Evolutionary conservation across 2,113 vertebrate genomes (phyloP), one percentile per base, ranked within the genome.

Genomic region (Sminthopsis crassicaudata): DNA sequence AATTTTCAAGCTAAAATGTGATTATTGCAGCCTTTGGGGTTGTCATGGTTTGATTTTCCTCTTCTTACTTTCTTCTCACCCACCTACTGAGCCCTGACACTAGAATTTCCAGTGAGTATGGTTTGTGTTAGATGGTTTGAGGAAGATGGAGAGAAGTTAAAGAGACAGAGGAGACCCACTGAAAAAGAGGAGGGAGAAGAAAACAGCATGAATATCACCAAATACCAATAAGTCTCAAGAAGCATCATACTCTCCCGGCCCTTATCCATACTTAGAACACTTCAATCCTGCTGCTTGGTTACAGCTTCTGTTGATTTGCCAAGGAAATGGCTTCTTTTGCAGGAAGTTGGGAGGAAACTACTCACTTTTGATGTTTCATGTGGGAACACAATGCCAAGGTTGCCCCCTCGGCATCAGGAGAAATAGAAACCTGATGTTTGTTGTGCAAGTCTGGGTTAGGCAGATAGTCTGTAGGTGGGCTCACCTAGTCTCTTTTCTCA

Each of bases 1-100:
- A 96, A 10, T 95, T 97, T 97, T 97, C 93, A n/a, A 97, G 93
- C 53, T 51, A 91, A 84, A 95, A 95, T 93, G 93, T 93, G 94
- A 96, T 94, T 94, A 91, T 96, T 95, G 92, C 91, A 95, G 96
- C 95, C 96, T 96, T 96, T 93, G 2, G 67, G 96, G 96, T 97
- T 96, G 97, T 96, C 96, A 96, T 55, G 95, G 93, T 90, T 95
- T 92, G 94, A 92, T 60, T 95, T 57, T 60, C 42, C 76, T 94
- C 57, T 92, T 96, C 95, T 95, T 94, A 30, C 89, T 95, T 94
- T 89, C 46, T 96, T 95, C 93, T 95, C 92, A 42, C 92, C 94
- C 46, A 1, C 95, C 76, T 51, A 88, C 89, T 0, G 46, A 89
- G 89, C 53, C 95, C 90, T 8, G 90, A 10, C 36, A 90, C 93